Base-by-base conservation (phyloP, 1,140 invertebrate genomes). In the Hyposmocoma kahamanoa region DNA sequence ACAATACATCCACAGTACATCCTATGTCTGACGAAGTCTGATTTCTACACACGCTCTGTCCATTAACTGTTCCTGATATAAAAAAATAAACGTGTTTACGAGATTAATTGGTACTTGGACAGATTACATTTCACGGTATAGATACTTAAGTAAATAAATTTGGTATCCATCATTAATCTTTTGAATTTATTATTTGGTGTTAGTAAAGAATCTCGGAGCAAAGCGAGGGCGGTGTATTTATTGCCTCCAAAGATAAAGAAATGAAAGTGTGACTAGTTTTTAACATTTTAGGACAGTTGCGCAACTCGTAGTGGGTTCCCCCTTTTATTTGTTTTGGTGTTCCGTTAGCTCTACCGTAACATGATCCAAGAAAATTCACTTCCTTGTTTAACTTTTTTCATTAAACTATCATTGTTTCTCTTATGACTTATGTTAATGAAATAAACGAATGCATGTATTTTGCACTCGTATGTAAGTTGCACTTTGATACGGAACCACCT, bases 121-220 rank as follows among this genome's bases (percentile, higher is more conserved):
- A 72, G 71, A 79, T 81, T 71, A 81, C 62, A 65, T 80, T 75
- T 69, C 64, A 78, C 52, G 64, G 61, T 53, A 60, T 62, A 69
- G 59, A 68, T 80, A 72, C 59, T 72, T 78, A 83, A 75, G 70
- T 78, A 75, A 72, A 77, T 84, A 79, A 73, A 76, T 76, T 64
- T 70, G 55, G 69, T 74, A 78, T 77, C 68, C 68, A 68, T 68
- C 77, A 72, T 84, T 79, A 76, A 81, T 80, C 77, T 81, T 59
- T 50, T 53, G 56, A 64, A 83, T 83, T 84, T 84, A 81, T 84
- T 67, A 65, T 54, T 56, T 67, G 64, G 62, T 65, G 71, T 78
- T 62, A 56, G 65, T 67, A 58, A 62, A 72, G 64, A 70, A 65
- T 78, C 71, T 59, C 64, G 62, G 50, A 50, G 62, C 48, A 41